These are phyloP conservation scores for Tachina fera DNA, from an alignment of 2,888 invertebrate genomes.

Conservation along the genomic window DNA sequence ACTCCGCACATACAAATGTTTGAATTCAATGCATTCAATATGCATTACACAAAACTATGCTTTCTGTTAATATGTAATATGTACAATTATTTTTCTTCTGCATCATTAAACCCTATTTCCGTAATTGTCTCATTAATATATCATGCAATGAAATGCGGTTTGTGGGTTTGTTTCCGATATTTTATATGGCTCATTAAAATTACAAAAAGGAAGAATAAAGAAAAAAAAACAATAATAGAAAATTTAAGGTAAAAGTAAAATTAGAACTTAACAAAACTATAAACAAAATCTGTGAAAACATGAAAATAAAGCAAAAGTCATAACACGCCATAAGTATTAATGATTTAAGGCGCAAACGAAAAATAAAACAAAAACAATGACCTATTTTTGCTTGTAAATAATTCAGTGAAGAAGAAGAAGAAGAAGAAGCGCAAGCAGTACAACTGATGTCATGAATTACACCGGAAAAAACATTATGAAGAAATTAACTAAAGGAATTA, in stretches of 20 bases:
- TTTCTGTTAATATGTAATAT: slow-evolving; percentile 13
- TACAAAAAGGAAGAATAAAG: slow-evolving; percentile 26
- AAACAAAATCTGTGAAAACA: not conserved
- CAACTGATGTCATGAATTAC: slow-evolving; percentile 28
- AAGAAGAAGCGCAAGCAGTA: not conserved
- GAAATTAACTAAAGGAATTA: slow-evolving; percentile 34
- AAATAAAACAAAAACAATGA: slow-evolving; percentile 14
- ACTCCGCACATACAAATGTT: not conserved
- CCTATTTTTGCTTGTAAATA: slow-evolving; percentile 19
- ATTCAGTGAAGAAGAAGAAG: not conserved
- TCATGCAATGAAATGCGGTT: slow-evolving; percentile 45
- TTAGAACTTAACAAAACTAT: not conserved
- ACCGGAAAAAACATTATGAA: slow-evolving; percentile 15
- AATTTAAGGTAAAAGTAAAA: slow-evolving; percentile 17
- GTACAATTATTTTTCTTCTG: slow-evolving; percentile 57
- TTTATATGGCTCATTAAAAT: slow-evolving; percentile 54
- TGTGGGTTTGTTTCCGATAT: slow-evolving; percentile 54
- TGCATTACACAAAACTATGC: slow-evolving; percentile 42
- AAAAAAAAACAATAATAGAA: not conserved
- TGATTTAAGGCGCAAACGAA: not conserved
- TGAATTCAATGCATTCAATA: slow-evolving; percentile 33
- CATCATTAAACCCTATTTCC: slow-evolving; percentile 70
- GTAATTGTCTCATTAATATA: slow-evolving; percentile 66
- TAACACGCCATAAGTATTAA: slow-evolving; percentile 4
- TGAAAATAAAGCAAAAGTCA: slow-evolving; percentile 5